A percentile compares a stretch with the other conserved stretches of the same genome.
phyloP scores from a whole-genome alignment of 1,140 invertebrate species.

The Andricus grossulariae region DNA sequence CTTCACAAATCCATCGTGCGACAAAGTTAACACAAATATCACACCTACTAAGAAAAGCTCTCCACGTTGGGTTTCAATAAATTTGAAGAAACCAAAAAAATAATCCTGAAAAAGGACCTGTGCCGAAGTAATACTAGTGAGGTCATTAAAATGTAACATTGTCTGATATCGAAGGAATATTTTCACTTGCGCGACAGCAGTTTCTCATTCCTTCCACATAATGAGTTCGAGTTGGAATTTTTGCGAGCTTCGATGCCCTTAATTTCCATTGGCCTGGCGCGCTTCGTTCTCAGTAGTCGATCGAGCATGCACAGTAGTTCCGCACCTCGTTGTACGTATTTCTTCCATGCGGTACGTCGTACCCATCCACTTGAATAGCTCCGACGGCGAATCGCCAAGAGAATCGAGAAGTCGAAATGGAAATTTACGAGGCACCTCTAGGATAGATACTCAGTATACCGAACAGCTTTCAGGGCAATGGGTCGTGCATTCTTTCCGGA shows the following conservation, averaged over 20 bases:
- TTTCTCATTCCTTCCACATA: constrained; percentile 39
- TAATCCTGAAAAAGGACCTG: too few species aligned
- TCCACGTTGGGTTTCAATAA: too few species aligned
- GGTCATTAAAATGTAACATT: too few species aligned
- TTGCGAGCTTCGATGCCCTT: constrained; percentile 53
- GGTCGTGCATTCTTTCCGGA: constrained; percentile 59
- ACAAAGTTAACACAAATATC: too few species aligned
- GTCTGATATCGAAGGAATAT: constrained; percentile 36
- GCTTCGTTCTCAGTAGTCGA: constrained; percentile 48
- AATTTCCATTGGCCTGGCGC: constrained; percentile 46
- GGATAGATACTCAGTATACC: constrained; percentile 58
- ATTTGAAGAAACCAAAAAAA: too few species aligned
- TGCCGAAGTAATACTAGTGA: too few species aligned
- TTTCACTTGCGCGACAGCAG: constrained; percentile 48
- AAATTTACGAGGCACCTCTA: constrained; percentile 64
- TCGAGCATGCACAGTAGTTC: constrained; percentile 44
- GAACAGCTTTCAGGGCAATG: constrained; percentile 67
- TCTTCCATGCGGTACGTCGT: constrained; percentile 45
- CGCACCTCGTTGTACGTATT: constrained; percentile 43
- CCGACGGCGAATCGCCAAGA: constrained; percentile 64
- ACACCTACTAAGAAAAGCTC: too few species aligned
- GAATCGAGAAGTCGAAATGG: constrained; percentile 60
- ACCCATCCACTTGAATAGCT: constrained; percentile 48
- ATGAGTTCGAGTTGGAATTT: constrained; percentile 47
- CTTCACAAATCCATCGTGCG: too few species aligned